A percentile compares a stretch with the other conserved stretches of the same genome.
These are phyloP conservation scores for Andrena bucephala DNA, from an alignment of 2,888 invertebrate species.

Conservation along the genomic window DNA sequence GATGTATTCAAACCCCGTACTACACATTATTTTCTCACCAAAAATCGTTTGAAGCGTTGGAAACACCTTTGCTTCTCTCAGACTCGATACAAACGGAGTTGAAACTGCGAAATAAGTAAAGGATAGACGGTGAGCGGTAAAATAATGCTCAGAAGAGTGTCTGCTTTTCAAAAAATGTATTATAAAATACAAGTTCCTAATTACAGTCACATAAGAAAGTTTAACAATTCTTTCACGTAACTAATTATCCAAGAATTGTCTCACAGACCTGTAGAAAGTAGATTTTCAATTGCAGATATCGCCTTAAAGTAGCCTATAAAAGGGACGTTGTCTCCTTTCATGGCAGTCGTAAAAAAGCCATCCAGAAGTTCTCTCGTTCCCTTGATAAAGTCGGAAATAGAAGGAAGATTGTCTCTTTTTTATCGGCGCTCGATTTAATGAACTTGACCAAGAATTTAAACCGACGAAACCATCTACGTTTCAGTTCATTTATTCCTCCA, in stretches of 20 bases:
- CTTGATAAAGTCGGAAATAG: background rate
- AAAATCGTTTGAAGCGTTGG: slow-evolving; percentile 5
- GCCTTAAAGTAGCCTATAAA: background rate
- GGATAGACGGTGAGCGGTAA: no score
- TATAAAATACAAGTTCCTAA: no score
- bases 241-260: background rate
- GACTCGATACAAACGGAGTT: background rate
- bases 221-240: background rate
- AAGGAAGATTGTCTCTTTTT: background rate
- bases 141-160: background rate
- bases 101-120: background rate
- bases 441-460: background rate
- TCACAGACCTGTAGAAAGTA: background rate
- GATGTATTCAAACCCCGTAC: slow-evolving; percentile 11
- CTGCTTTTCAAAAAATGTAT: background rate
- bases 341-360: slow-evolving; percentile 1
- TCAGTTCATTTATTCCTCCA: background rate
- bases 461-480: background rate
- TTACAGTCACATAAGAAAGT: background rate
- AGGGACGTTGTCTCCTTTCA: background rate
- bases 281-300: background rate
- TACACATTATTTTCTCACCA: background rate
- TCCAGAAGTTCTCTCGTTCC: background rate
- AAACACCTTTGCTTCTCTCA: background rate
- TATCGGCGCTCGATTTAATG: background rate